A percentile compares a stretch with the other conserved stretches of the same genome.
Conservation (phyloP, 2,113 vertebrate genomes). For the Alectura lathami region DNA sequence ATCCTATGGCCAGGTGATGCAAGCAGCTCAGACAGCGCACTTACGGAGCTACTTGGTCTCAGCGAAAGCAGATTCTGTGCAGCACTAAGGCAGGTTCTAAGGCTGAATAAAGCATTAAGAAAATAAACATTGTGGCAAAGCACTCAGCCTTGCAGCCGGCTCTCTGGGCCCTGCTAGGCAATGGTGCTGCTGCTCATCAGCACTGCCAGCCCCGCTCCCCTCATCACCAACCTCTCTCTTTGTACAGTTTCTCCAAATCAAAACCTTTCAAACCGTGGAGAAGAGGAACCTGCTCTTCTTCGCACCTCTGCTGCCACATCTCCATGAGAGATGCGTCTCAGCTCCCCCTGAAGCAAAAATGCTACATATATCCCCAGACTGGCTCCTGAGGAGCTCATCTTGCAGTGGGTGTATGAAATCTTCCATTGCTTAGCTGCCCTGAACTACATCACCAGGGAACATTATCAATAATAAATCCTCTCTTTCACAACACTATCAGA, state of each 20-base stretch:
- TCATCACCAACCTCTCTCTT: neutral
- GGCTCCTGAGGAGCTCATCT: neutral
- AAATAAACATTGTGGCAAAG: neutral
- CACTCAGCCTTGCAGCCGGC: neutral
- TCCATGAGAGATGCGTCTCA: neutral
- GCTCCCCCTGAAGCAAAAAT: neutral
- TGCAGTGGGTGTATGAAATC: neutral
- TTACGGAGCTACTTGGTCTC: neutral
- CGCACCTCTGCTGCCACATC: neutral
- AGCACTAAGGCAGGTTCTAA: neutral
- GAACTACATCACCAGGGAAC: neutral
- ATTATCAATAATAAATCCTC: neutral
- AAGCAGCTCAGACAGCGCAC: neutral
- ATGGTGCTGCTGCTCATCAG: neutral
- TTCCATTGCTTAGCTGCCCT: neutral
- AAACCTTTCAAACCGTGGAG: neutral
- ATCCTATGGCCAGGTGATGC: neutral
- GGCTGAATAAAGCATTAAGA: neutral
- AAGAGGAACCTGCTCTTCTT: rapidly evolving
- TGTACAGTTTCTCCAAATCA: neutral
- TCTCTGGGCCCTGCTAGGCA: rapidly evolving
- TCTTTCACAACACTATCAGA: neutral
- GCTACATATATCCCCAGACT: neutral
- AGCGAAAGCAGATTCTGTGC: neutral
- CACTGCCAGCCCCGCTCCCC: neutral